These are phyloP conservation scores for Heliconius eleuchia DNA, from an alignment of 1,140 invertebrate genomes.

Conservation along the genomic window DNA sequence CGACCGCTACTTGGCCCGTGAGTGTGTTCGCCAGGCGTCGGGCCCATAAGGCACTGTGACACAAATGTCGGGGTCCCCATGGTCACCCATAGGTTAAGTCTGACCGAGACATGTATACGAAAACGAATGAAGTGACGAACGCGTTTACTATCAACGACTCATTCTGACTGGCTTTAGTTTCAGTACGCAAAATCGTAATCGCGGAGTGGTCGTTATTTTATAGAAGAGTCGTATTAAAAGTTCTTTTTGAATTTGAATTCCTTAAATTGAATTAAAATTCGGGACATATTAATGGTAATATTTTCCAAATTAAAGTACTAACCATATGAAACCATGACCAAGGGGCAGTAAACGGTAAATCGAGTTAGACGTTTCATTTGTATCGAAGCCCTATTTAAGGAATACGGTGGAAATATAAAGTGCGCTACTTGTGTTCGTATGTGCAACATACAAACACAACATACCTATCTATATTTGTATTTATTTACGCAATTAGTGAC, in stretches of 20 bases:
- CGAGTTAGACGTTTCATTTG: slow-evolving; percentile 43
- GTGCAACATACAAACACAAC: background rate
- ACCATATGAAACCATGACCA: slow-evolving; percentile 41
- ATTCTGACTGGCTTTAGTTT: slow-evolving; percentile 64
- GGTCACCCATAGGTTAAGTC: slow-evolving; percentile 50
- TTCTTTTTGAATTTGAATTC: background rate
- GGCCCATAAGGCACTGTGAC: slow-evolving; percentile 61
- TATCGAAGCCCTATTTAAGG: slow-evolving; percentile 39
- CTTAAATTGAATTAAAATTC: background rate
- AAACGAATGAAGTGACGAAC: slow-evolving; percentile 62
- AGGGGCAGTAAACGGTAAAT: slow-evolving; percentile 46
- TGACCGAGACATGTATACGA: slow-evolving; percentile 54
- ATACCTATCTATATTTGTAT: background rate
- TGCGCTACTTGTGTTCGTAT: slow-evolving; percentile 22
- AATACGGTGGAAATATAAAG: slow-evolving; percentile 30
- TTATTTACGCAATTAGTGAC: slow-evolving; percentile 41
- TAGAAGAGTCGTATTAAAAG: slow-evolving; percentile 20
- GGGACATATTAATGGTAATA: background rate
- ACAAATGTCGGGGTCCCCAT: slow-evolving; percentile 68
- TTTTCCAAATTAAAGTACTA: background rate
- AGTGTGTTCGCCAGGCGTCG: slow-evolving; percentile 41
- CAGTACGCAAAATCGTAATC: slow-evolving; percentile 69
- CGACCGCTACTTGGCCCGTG: slow-evolving; percentile 76
- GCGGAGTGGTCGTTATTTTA: slow-evolving; percentile 61
- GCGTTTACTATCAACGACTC: slow-evolving; percentile 58